Evolutionary conservation across 2,113 vertebrate species (phyloP).

Genomic region (Ivindomyrus marchei): DNA sequence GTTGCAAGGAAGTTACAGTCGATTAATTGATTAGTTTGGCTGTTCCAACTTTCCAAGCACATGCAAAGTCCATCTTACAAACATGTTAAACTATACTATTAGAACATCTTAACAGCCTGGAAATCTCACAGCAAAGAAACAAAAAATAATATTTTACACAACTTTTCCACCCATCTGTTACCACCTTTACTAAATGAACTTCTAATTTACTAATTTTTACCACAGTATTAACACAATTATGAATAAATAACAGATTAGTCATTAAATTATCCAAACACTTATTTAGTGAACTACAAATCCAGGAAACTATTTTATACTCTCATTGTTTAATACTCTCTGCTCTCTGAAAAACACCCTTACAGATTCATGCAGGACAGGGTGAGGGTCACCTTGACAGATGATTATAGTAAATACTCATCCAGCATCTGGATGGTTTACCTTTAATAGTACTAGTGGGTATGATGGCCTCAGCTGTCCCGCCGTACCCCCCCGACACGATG

Average conservation of each 20-base stretch:
- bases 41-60: not conserved
- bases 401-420: not conserved
- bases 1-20: not conserved
- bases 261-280: not conserved
- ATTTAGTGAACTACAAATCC: not conserved
- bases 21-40: not conserved
- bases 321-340: not conserved
- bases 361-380: not conserved
- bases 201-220: not conserved
- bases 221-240: not conserved
- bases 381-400: not conserved
- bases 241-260: not conserved
- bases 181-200: not conserved
- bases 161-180: not conserved
- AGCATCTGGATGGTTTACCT: conserved; percentile 52
- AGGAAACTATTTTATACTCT: not conserved
- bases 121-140: not conserved
- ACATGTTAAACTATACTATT: not conserved
- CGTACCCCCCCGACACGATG: conserved; percentile 92
- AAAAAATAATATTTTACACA: not conserved
- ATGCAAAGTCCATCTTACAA: not conserved
- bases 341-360: not conserved
- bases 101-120: not conserved
- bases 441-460: conserved; percentile 76
- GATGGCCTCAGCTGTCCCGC: conserved; percentile 85